phyloP scores from a whole-genome alignment of 2,113 vertebrate genomes.

The Hystrix cristata region DNA sequence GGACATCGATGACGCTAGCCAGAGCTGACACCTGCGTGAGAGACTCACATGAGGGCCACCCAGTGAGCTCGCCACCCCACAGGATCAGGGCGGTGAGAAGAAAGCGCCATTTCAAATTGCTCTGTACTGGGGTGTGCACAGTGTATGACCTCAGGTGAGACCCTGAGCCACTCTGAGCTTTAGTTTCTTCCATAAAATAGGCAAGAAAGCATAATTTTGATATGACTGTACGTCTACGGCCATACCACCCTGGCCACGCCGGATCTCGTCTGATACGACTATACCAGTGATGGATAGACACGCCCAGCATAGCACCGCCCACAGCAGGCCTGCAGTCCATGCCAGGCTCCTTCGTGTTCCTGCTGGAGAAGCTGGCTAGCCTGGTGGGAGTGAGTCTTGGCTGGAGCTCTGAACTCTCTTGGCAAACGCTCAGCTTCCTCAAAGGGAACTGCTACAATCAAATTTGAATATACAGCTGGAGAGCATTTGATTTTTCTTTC shows the following conservation, averaged over 20 bases:
- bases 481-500: not conserved
- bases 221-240: no score
- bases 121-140: not conserved
- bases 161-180: not conserved
- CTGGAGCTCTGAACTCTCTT: not conserved
- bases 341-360: not conserved
- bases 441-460: constrained; percentile 15
- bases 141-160: not conserved
- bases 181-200: not conserved
- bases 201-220: not conserved
- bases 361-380: not conserved
- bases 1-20: not conserved
- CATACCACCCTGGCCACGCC: no score
- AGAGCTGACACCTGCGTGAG: no score
- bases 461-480: constrained; percentile 34
- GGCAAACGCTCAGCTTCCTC: constrained; percentile 53
- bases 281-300: not conserved
- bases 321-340: not conserved
- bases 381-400: constrained; percentile 48
- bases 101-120: not conserved
- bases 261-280: not conserved
- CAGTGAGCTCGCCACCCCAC: not conserved
- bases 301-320: not conserved
- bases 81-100: not conserved
- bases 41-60: not conserved